phyloP scores from a whole-genome alignment of 2,888 invertebrate species.

The Achlya flavicornis region DNA sequence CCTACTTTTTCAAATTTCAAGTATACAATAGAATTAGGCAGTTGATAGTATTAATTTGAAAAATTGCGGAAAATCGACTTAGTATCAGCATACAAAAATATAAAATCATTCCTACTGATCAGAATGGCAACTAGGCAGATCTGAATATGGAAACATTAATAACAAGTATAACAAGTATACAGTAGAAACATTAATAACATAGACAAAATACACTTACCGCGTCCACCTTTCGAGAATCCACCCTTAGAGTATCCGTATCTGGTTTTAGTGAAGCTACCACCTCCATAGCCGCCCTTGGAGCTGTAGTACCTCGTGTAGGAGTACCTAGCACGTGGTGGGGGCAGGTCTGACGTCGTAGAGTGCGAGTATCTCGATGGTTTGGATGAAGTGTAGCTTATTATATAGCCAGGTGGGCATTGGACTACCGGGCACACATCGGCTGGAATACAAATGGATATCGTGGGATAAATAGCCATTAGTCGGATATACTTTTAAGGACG shows the following conservation, averaged over 20 bases:
- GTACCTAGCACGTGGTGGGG: constrained; percentile 64
- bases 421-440: constrained; percentile 77
- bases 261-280: constrained; percentile 36
- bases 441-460: constrained; percentile 31
- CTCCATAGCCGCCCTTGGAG: constrained; percentile 52
- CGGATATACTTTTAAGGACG: too few relatives aligned
- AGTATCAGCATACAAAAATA: too few relatives aligned
- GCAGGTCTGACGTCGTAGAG: constrained; percentile 85
- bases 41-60: too few relatives aligned
- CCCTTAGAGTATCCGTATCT: constrained; percentile 54
- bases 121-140: too few relatives aligned
- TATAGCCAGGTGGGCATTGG: constrained; percentile 86
- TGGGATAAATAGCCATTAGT: too few relatives aligned
- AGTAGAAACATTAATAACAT: too few relatives aligned
- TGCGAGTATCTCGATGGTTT: constrained; percentile 82
- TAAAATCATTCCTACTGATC: too few relatives aligned
- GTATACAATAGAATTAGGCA: too few relatives aligned
- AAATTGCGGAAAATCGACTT: too few relatives aligned
- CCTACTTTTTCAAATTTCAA: too few relatives aligned
- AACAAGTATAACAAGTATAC: too few relatives aligned
- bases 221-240: constrained; percentile 54
- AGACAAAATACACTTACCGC: constrained; percentile 33
- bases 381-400: constrained; percentile 66
- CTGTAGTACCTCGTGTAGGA: constrained; percentile 66
- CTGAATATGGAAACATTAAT: too few relatives aligned